Conservation (phyloP, 1,140 invertebrate species). For the Lucilia cuprina region DNA sequence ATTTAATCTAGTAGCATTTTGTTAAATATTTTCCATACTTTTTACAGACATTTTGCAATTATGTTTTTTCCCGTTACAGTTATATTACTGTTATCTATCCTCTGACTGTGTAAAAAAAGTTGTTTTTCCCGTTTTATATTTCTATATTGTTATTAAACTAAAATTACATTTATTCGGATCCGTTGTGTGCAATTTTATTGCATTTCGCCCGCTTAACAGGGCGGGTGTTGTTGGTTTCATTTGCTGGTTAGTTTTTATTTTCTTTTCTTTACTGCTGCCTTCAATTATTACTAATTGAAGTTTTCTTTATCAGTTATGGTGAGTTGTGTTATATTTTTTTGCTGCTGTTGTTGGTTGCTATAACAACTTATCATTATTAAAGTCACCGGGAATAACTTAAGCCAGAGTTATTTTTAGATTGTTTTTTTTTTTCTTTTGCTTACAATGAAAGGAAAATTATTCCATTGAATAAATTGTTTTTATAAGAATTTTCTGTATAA, state of each 20-base stretch:
- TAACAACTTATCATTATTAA: neutral
- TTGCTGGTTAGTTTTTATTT: neutral
- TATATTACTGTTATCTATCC: neutral
- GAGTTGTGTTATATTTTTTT: neutral
- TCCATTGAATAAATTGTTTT: no score
- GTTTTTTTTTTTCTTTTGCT: neutral
- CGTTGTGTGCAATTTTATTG: no score
- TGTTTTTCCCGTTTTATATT: neutral
- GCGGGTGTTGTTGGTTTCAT: neutral
- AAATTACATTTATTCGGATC: neutral
- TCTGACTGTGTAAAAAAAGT: neutral
- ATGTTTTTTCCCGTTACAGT: neutral
- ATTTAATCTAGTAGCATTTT: neutral
- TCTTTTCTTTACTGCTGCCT: neutral
- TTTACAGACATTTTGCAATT: neutral
- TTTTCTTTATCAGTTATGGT: neutral
- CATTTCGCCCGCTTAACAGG: no score
- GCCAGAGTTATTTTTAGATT: neutral
- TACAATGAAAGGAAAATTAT: no score
- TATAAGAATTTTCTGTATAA: no score
- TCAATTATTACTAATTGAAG: slow-evolving; percentile 3
- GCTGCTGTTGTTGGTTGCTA: neutral
- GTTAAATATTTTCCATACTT: neutral
- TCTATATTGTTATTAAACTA: neutral
- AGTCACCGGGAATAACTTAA: neutral